Evolutionary conservation across 2,113 vertebrate genomes (phyloP).

Genomic region (Pseudorasbora parva): DNA sequence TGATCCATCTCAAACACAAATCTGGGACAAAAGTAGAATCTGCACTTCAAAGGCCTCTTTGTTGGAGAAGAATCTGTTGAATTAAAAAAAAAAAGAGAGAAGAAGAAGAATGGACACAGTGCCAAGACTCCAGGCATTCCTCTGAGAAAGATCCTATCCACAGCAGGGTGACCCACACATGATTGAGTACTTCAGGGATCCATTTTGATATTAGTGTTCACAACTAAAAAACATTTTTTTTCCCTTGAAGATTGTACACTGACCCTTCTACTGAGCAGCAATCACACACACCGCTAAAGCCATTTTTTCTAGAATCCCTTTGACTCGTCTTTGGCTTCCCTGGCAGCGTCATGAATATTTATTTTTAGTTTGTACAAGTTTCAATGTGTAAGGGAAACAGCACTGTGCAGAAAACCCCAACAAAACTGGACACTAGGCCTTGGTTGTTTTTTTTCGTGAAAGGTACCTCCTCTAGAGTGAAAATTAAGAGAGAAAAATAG

Average conservation of each 20-base stretch:
- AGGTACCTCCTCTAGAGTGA: conserved; percentile 71
- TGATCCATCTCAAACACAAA: conserved; percentile 53
- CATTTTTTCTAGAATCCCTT: conserved; percentile 63
- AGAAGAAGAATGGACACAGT: conserved; percentile 55
- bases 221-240: conserved; percentile 51
- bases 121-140: conserved; percentile 44
- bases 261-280: conserved; percentile 47
- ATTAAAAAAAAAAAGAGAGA: conserved; percentile 13
- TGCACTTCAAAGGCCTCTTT: conserved; percentile 77
- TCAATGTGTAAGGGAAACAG: conserved; percentile 72
- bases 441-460: conserved; percentile 68
- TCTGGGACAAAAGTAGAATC: conserved; percentile 59
- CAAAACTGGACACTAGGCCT: conserved; percentile 55
- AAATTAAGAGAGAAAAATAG: conserved; percentile 75
- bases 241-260: conserved; percentile 52
- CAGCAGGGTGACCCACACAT: conserved; percentile 53
- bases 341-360: conserved; percentile 28
- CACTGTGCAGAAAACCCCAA: conserved; percentile 76
- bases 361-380: conserved; percentile 56
- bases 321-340: conserved; percentile 74
- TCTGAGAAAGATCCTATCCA: conserved; percentile 59
- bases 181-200: conserved; percentile 58
- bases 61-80: conserved; percentile 70
- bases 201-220: conserved; percentile 60
- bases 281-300: conserved; percentile 62